These are phyloP conservation scores for Trissolcus japonicus DNA, from an alignment of 2,888 invertebrate species.

Conservation along the genomic window DNA sequence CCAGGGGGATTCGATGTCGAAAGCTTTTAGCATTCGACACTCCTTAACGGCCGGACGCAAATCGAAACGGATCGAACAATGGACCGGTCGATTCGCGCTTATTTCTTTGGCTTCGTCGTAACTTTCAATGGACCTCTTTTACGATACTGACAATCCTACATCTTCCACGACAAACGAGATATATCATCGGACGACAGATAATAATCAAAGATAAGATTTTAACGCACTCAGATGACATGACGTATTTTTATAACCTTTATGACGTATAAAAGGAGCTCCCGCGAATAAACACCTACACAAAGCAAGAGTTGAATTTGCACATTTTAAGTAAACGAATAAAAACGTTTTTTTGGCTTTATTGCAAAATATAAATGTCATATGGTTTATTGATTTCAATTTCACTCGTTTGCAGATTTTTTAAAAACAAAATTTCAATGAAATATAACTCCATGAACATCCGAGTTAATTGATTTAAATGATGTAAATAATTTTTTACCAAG, in stretches of 20 bases:
- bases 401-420: no score
- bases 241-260: conserved; percentile 19
- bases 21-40: conserved; percentile 60
- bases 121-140: conserved; percentile 61
- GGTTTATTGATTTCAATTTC: not conserved
- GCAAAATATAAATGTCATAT: not conserved
- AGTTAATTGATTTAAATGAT: conserved; percentile 11
- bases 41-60: conserved; percentile 60
- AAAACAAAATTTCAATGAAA: no score
- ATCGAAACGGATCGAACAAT: conserved; percentile 65
- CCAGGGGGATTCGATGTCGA: conserved; percentile 55
- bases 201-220: conserved; percentile 32
- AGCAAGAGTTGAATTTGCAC: no score
- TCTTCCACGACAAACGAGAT: conserved; percentile 30
- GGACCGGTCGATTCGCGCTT: conserved; percentile 58
- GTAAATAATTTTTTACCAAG: not conserved
- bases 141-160: conserved; percentile 51
- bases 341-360: no score
- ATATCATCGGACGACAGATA: conserved; percentile 31
- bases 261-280: no score
- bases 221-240: conserved; percentile 14
- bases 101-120: conserved; percentile 58
- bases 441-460: no score
- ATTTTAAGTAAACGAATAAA: no score
- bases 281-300: no score